These are phyloP conservation scores for Lysandra coridon DNA, from an alignment of 2,888 invertebrate genomes.

Conservation along the genomic window DNA sequence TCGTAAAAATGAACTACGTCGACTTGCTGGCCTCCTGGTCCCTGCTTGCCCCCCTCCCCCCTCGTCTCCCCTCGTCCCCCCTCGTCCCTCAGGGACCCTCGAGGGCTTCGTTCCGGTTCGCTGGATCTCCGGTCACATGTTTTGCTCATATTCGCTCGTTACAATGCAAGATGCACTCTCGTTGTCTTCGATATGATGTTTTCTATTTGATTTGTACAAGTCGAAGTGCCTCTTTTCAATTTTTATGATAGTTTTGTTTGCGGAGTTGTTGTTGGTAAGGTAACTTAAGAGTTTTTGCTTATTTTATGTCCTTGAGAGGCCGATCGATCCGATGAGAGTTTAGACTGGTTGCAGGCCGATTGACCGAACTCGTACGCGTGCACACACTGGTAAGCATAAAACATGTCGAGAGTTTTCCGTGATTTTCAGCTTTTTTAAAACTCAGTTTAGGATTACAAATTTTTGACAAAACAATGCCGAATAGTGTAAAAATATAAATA, in stretches of 20 bases:
- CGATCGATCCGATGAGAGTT: too few species aligned
- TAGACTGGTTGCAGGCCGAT: neutral
- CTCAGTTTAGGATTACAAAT: too few species aligned
- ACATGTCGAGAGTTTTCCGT: too few species aligned
- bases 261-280: neutral
- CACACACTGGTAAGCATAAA: too few species aligned
- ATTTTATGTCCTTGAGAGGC: neutral
- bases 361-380: neutral
- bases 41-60: neutral
- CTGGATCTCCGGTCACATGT: neutral
- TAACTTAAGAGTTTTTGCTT: neutral
- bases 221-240: neutral
- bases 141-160: neutral
- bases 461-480: too few species aligned
- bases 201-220: neutral
- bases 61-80: neutral
- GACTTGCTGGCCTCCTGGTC: neutral
- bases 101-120: slow-evolving; percentile 5
- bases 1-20: slow-evolving; percentile 3
- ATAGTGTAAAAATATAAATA: too few species aligned
- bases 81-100: neutral
- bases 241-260: neutral
- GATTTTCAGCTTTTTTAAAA: too few species aligned
- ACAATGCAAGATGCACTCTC: neutral
- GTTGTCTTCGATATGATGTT: slow-evolving; percentile 5